Conservation (phyloP, 1,140 invertebrate genomes). For the Macrobrachium nipponense region DNA sequence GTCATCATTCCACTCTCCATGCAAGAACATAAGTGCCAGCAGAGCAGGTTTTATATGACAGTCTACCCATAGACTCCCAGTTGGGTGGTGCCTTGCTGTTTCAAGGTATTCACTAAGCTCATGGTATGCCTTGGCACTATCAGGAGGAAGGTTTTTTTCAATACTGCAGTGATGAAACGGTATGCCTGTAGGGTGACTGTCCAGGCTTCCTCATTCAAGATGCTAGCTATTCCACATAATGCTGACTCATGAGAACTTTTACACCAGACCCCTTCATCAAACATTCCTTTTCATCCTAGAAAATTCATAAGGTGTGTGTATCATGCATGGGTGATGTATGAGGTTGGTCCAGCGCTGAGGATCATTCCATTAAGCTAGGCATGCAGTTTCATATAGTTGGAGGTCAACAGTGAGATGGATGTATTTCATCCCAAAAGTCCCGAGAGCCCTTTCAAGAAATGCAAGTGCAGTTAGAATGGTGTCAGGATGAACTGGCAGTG, state of each 20-base stretch:
- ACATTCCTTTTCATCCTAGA: neutral
- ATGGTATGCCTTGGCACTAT: neutral
- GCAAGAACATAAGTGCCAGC: slow-evolving; percentile 6
- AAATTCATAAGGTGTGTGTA: neutral
- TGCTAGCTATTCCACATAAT: slow-evolving; percentile 5
- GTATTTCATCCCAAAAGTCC: no score
- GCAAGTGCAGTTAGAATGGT: no score
- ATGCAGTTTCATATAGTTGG: neutral
- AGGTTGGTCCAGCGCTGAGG: neutral
- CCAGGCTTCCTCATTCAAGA: slow-evolving; percentile 14
- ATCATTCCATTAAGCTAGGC: neutral
- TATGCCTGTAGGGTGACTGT: slow-evolving; percentile 23
- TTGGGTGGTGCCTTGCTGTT: no score
- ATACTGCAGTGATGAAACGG: slow-evolving; percentile 27
- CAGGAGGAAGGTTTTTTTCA: no score
- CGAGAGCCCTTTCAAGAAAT: no score
- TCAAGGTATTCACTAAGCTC: neutral
- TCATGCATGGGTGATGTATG: neutral
- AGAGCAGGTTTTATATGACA: neutral
- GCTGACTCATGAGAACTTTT: neutral
- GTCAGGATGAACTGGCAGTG: no score
- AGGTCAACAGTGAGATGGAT: no score
- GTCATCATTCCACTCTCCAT: slow-evolving; percentile 8
- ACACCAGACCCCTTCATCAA: slow-evolving; percentile 7
- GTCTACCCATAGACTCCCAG: slow-evolving; percentile 19